Conservation (phyloP, 2,113 vertebrate species). For the Ifrita kowaldi region DNA sequence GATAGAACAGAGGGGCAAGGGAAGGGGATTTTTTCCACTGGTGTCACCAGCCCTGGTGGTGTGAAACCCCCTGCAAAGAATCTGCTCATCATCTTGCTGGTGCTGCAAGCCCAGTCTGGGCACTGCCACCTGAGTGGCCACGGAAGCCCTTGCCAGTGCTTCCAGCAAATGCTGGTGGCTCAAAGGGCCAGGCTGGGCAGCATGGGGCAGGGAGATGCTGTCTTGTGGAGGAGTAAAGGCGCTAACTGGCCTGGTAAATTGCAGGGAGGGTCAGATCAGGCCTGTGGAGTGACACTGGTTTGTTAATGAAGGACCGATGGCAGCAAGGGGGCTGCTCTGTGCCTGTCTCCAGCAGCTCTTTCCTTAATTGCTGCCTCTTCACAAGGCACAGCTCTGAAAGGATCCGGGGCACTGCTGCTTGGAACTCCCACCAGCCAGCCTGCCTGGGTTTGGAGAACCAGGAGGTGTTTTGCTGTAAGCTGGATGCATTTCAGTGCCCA, state of each 20-base stretch:
- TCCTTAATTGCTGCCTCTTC: background rate
- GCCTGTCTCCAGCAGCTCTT: background rate
- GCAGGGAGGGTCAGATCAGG: background rate
- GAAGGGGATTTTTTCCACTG: background rate
- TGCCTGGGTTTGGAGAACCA: background rate
- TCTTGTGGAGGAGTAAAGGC: background rate
- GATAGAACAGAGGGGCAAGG: background rate
- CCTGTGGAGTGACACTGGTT: background rate
- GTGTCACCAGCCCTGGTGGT: background rate
- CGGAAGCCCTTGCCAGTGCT: background rate
- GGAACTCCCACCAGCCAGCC: background rate
- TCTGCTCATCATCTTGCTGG: background rate
- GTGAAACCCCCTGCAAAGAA: background rate
- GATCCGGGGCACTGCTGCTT: accelerated
- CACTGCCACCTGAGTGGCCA: background rate
- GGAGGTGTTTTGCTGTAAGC: background rate
- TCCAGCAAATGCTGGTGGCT: background rate
- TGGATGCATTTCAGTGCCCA: background rate
- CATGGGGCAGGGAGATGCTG: background rate
- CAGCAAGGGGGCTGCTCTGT: background rate
- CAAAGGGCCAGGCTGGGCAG: background rate
- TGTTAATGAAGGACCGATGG: background rate
- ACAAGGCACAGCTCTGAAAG: background rate
- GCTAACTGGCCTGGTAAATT: background rate
- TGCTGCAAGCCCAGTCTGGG: background rate